Base-by-base conservation (phyloP, 2,888 invertebrate genomes). In the Byasa hedistus region DNA sequence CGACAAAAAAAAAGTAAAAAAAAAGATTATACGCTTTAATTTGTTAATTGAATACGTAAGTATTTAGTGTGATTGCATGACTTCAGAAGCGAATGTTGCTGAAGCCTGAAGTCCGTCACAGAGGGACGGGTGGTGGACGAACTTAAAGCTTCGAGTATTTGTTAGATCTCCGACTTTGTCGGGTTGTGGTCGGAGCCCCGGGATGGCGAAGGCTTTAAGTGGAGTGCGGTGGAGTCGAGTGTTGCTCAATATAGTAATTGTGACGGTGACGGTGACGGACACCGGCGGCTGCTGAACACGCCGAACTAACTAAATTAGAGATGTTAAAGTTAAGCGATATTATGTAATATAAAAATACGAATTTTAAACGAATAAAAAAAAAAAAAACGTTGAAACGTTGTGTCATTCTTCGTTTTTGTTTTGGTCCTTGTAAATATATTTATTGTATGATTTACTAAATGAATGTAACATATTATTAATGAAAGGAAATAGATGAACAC, bases 391-490 rank as follows among this genome's bases (percentile, higher is more conserved):
- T 90, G 79, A 83, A 73, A 85, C 85, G 85, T 88, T 87, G 83
- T 86, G 83, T 83, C 77, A 84, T 82, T 86, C 89, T 89, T 85
- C 79, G 86, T 91, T 91, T 88, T 74, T 81, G 85, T 90, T 85
- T 86, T 39, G 54, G 86, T 88, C 90, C 89, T 86, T 92, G 92
- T 92, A 92, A 90, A 92, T 92, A 87, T 85, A 90, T 89, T 91
- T 89, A 91, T 90, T 90, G 86, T 92, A 91, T 92, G 85, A 90
- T 91, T 91, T 88, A 89, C 83, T 87, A 89, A 87, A 91, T 90
- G 88, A 91, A 90, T 91, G 90, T 91, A 91, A 89, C 87, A 89
- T 90, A 91, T 90, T 91, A 91, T 86, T 91, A 91, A 89, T 89
- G 88, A 89, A 87, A 82, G 71, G 80, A 89, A 89, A 89, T 91